Conservation (phyloP, 1,140 invertebrate species). For the Macrobrachium nipponense region DNA sequence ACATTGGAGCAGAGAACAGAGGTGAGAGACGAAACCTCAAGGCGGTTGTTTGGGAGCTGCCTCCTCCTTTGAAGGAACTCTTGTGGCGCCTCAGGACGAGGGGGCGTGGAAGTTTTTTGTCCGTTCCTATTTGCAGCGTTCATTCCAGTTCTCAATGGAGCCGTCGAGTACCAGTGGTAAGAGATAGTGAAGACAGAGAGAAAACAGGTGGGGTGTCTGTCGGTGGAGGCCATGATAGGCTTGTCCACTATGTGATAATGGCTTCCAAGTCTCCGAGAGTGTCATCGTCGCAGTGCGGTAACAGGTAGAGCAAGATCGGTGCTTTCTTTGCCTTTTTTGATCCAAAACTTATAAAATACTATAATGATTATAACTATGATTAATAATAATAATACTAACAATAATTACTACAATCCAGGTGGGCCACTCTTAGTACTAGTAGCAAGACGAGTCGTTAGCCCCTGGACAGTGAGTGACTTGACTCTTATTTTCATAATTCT, state of each 20-base stretch:
- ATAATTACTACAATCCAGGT: too few relatives aligned
- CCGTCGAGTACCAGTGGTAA: background rate
- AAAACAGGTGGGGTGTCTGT: background rate
- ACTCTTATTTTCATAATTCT: too few relatives aligned
- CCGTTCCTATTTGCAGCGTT: too few relatives aligned
- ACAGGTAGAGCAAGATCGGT: conserved; percentile 54
- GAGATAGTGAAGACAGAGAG: conserved; percentile 24
- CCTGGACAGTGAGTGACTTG: too few relatives aligned
- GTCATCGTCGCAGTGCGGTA: conserved; percentile 16
- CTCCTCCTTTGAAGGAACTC: too few relatives aligned
- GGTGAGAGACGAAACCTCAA: too few relatives aligned
- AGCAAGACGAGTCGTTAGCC: too few relatives aligned
- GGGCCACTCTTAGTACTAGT: too few relatives aligned
- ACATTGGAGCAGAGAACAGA: too few relatives aligned
- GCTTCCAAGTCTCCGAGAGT: conserved; percentile 47
- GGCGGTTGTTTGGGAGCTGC: too few relatives aligned
- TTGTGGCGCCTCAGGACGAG: too few relatives aligned
- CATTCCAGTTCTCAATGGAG: background rate
- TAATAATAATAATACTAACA: conserved; percentile 16
- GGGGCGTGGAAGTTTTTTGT: too few relatives aligned
- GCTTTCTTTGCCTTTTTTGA: conserved; percentile 53
- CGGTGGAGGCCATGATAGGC: conserved; percentile 23
- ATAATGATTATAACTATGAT: conserved; percentile 1
- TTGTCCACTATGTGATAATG: conserved; percentile 59
- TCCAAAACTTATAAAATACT: conserved; percentile 29